Evolutionary conservation across 2,888 invertebrate species (phyloP), one percentile per base, ranked within the genome.

Genomic region (Linnaemya tessellans): DNA sequence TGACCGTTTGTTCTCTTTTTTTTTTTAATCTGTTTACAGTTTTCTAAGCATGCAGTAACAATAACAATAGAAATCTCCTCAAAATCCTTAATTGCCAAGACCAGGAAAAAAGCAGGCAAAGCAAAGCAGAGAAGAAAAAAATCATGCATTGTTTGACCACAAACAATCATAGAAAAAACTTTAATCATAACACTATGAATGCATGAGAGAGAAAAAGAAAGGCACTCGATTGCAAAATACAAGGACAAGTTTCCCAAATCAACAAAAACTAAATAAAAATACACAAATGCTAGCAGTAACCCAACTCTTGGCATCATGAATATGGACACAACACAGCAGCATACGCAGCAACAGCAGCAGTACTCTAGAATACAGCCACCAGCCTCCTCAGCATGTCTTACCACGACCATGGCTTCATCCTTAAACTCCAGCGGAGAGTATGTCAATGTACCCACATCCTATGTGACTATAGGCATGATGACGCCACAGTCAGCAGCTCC

Each of bases 391-490:
- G 64, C 74, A 84, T 82, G 82, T 67, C 58, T 78, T 3, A 77
- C 75, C 30, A 60, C 81, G 0, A 75, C 25, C 7, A 82, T 85
- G 74, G 65, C 75, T 65, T 49, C 78, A 41, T 75, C 85, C 13
- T 62, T 82, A 54, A 82, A 85, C 67, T 82, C 82, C 51, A 85
- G 85, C 49, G 85, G 82, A n/a, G 85, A 85, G 38, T 85, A 85
- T 85, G 85, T 82, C 25, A 85, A 82, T 80, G 79, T 85, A 18
- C 85, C 85, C 85, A 65, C 85, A 22, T 80, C 82, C 20, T 85
- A 82, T 82, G 79, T 85, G 18, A 85, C 82, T 64, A 84, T 81
- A 82, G 84, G 87, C 67, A 87, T 86, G 86, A 86, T 84, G 80
- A 64, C 64, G 67, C 65, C 84, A 49, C 74, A 68, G 30, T n/a